Conservation (phyloP, 2,888 invertebrate genomes). For the Oscheius sp. region DNA sequence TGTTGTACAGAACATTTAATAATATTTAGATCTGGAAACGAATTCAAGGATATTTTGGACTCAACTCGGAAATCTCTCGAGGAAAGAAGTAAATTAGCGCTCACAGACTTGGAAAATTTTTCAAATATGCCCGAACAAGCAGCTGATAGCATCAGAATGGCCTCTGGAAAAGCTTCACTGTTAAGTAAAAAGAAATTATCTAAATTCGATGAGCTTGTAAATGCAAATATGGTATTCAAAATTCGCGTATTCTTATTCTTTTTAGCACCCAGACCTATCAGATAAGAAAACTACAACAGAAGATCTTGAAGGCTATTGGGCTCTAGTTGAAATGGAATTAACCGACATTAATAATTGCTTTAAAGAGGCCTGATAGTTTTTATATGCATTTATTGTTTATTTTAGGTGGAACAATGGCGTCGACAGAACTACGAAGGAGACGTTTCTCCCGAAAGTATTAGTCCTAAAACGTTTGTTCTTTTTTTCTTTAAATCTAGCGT, state of each 20-base stretch:
- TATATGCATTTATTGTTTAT: not conserved
- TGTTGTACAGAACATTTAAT: not conserved
- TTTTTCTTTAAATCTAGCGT: not conserved
- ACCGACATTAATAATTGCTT: slow-evolving; percentile 31
- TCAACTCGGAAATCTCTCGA: slow-evolving; percentile 2
- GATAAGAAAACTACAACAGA: slow-evolving; percentile 33
- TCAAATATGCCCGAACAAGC: slow-evolving; percentile 28
- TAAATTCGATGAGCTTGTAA: slow-evolving; percentile 43
- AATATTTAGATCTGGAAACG: slow-evolving; percentile 10
- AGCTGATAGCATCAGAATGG: slow-evolving; percentile 31
- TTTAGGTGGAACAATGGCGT: slow-evolving; percentile 9
- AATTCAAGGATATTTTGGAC: not conserved
- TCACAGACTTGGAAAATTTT: slow-evolving; percentile 2
- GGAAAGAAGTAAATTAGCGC: slow-evolving; percentile 2
- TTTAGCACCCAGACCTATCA: not conserved
- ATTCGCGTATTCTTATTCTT: not conserved
- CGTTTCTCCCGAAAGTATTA: not conserved
- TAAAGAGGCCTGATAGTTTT: slow-evolving; percentile 12
- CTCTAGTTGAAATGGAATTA: slow-evolving; percentile 42
- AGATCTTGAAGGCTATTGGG: slow-evolving; percentile 47
- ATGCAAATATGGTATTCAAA: slow-evolving; percentile 36
- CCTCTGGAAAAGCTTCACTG: slow-evolving; percentile 37
- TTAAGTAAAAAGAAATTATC: slow-evolving; percentile 40
- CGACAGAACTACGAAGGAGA: not conserved
- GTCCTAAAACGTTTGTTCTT: not conserved